A percentile compares a stretch with the other conserved stretches of the same genome.
These are phyloP conservation scores for Meteorus cinctellus DNA, from an alignment of 2,888 invertebrate genomes.

Conservation along the genomic window DNA sequence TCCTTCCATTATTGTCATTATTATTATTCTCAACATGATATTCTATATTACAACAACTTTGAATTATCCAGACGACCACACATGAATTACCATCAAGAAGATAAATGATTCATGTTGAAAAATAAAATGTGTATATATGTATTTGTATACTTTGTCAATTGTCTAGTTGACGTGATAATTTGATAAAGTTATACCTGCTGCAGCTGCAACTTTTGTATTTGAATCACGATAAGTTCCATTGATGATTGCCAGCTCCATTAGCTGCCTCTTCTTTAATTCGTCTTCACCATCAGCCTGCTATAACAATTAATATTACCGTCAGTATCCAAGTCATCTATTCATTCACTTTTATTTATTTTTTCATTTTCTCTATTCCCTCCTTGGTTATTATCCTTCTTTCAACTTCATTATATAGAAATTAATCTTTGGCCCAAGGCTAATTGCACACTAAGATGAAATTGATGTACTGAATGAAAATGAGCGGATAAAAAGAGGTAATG, in stretches of 20 bases:
- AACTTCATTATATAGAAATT: background rate
- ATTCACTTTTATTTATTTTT: slow-evolving; percentile 3
- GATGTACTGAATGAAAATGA: background rate
- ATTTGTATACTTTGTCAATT: background rate
- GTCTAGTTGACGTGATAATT: background rate
- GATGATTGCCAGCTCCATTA: slow-evolving; percentile 99
- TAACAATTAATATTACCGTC: slow-evolving; percentile 68
- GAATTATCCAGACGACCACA: background rate
- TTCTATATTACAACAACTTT: background rate
- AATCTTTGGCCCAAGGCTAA: too few relatives aligned
- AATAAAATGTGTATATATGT: background rate
- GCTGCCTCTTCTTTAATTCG: slow-evolving; percentile 98
- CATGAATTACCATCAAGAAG: background rate
- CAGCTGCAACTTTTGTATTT: slow-evolving; percentile 89
- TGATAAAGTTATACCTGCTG: slow-evolving; percentile 79
- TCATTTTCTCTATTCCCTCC: background rate
- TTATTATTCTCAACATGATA: background rate
- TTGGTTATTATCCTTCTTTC: background rate
- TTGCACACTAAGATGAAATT: background rate
- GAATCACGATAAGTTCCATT: slow-evolving; percentile 99
- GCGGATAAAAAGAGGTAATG: background rate
- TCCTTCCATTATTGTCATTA: background rate
- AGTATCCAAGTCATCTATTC: slow-evolving; percentile 52
- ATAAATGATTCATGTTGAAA: background rate
- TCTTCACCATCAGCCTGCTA: slow-evolving; percentile 99